Evolutionary conservation across 2,113 vertebrate genomes (phyloP), one percentile per base, ranked within the genome.

Genomic region (Oncorhynchus keta): DNA sequence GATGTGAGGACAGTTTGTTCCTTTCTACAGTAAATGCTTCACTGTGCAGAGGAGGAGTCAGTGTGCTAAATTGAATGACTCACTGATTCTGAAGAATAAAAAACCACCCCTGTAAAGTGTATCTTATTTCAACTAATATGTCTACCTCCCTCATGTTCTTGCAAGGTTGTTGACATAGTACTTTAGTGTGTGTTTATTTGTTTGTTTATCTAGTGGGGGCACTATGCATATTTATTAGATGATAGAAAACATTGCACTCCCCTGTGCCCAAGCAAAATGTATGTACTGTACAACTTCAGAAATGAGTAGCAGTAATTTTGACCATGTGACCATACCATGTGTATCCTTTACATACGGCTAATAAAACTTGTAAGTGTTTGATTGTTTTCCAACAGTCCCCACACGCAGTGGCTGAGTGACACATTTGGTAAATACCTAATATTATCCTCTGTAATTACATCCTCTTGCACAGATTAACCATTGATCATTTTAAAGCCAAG

Each of bases 381-480:
- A 87, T 81, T 70, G 79, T 78, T 82, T 73, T 73, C 18, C 72
- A 67, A 13, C 72, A 35, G n/a, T 79, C 35, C 22, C 73, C 51
- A 78, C 84, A 87, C 81, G 57, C 51, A 75, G 59, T 76, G 59
- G 28, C 67, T 80, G 26, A 48, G 30, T 65, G 57, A n/a, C 45
- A 69, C 26, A 75, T 72, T 65, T 65, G 69, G 72, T 71, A 68
- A 79, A 79, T 66, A 65, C 62, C 64, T 76, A 75, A 78, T 76
- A 70, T 14, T 35, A 14, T 61, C 78, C 59, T 35, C n/a, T 81
- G 73, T 67, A 79, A 18, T 59, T 64, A 26, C 12, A 4, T 74
- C n/a, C 61, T 81, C 73, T 39, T 69, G 71, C 39, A 74, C 26
- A 64, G 55, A 72, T 74, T 18, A 67, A 28, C 59, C 67, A 70